A percentile compares a stretch with the other conserved stretches of the same genome.
Conservation (phyloP, 1,140 invertebrate genomes). For the Brachionus paranguensis region DNA sequence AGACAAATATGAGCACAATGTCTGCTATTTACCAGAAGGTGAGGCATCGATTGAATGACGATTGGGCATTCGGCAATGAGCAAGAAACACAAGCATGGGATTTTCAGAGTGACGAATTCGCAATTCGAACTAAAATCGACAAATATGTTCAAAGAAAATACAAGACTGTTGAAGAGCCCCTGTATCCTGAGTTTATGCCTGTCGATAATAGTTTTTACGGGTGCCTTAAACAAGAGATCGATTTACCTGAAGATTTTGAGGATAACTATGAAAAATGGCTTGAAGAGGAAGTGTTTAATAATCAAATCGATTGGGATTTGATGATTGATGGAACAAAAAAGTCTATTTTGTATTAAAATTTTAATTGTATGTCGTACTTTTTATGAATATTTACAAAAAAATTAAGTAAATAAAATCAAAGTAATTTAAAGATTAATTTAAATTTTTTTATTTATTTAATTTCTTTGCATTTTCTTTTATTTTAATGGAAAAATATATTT, state of each 20-base stretch:
- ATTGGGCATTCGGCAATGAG: conserved; percentile 97
- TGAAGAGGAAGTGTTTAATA: conserved; percentile 22
- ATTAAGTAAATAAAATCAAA: no score
- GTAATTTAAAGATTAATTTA: no score
- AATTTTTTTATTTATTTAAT: no score
- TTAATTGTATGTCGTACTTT: neutral
- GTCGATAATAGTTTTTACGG: neutral
- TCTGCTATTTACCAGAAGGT: conserved; percentile 97
- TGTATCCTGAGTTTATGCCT: neutral
- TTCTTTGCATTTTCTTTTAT: no score
- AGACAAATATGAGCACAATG: conserved; percentile 99
- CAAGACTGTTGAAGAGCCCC: neutral
- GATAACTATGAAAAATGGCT: conserved; percentile 36
- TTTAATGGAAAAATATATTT: no score
- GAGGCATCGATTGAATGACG: conserved; percentile 78
- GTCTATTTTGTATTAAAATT: neutral
- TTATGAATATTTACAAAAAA: neutral
- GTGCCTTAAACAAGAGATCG: neutral
- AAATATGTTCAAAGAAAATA: neutral
- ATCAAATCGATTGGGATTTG: neutral
- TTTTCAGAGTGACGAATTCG: conserved; percentile 37
- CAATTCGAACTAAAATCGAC: conserved; percentile 25
- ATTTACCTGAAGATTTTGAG: conserved; percentile 7
- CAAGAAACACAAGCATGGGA: conserved; percentile 40
- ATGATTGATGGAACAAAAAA: neutral